These are phyloP conservation scores for Lissonota sp. DNA, from an alignment of 2,888 invertebrate genomes.

Conservation along the genomic window DNA sequence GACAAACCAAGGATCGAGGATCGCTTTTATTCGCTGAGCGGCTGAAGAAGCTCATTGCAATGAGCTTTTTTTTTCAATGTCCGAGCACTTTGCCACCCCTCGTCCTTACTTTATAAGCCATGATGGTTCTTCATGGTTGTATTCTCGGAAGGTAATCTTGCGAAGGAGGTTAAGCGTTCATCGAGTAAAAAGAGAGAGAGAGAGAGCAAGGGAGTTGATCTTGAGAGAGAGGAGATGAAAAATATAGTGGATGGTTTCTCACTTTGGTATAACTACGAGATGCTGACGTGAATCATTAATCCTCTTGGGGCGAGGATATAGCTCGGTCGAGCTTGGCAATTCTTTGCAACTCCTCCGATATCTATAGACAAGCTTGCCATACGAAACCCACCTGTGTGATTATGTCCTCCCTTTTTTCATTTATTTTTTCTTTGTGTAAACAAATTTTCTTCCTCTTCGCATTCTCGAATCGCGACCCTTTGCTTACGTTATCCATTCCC, in stretches of 20 bases:
- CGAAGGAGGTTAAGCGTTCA: constrained; percentile 56
- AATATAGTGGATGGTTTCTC: constrained; percentile 74
- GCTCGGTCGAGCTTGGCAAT: constrained; percentile 63
- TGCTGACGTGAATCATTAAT: constrained; percentile 78
- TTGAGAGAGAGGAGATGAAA: constrained; percentile 62
- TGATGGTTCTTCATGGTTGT: constrained; percentile 40
- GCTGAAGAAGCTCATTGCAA: no score
- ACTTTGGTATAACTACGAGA: constrained; percentile 70
- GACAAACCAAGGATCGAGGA: constrained; percentile 38
- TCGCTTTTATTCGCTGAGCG: constrained; percentile 7
- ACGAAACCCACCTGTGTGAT: constrained; percentile 73
- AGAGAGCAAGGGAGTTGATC: constrained; percentile 57
- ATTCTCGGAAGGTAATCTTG: constrained; percentile 65
- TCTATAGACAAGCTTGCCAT: constrained; percentile 19
- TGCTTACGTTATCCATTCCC: constrained; percentile 12
- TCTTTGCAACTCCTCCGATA: constrained; percentile 52
- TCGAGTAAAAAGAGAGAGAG: constrained; percentile 27
- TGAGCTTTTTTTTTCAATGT: constrained; percentile 2
- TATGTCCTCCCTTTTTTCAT: constrained; percentile 66
- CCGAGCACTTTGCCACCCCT: constrained; percentile 7
- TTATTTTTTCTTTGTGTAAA: constrained; percentile 39
- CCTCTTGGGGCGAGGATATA: constrained; percentile 66
- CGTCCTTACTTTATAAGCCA: constrained; percentile 3
- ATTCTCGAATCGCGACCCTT: constrained; percentile 26
- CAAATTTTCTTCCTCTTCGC: constrained; percentile 44